Evolutionary conservation across 2,888 invertebrate species (phyloP).

Genomic region (Anoncus sp.): DNA sequence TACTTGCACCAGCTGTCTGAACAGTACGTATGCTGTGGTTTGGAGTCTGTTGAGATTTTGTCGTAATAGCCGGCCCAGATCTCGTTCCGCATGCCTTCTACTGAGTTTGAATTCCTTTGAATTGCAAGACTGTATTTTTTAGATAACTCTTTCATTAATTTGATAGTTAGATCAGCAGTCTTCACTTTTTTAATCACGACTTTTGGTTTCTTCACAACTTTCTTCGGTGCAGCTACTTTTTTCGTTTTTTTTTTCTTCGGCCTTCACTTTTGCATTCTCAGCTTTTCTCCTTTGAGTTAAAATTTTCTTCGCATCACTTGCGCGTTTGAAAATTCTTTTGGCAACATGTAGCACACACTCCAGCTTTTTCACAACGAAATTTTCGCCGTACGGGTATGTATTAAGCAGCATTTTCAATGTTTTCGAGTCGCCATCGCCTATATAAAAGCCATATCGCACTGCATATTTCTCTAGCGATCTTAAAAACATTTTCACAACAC

Average conservation of each 20-base stretch:
- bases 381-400: neutral
- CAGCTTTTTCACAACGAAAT: neutral
- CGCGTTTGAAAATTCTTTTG: neutral
- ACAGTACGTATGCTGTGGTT: conserved; percentile 64
- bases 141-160: conserved; percentile 57
- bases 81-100: conserved; percentile 63
- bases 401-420: neutral
- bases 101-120: conserved; percentile 48
- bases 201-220: neutral
- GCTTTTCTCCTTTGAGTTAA: neutral
- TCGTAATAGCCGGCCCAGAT: conserved; percentile 65
- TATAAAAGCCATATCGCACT: neutral
- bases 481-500: no score
- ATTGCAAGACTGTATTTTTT: conserved; percentile 52
- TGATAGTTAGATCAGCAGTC: conserved; percentile 8
- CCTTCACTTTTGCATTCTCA: neutral
- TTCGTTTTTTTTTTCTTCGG: neutral
- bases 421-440: neutral
- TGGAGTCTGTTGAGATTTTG: conserved; percentile 62
- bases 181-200: conserved; percentile 1
- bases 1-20: conserved; percentile 59
- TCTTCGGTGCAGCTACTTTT: neutral
- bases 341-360: neutral
- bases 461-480: no score
- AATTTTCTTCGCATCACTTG: neutral